These are phyloP conservation scores for Colius striatus DNA, from an alignment of 2,113 vertebrate genomes.

Conservation along the genomic window DNA sequence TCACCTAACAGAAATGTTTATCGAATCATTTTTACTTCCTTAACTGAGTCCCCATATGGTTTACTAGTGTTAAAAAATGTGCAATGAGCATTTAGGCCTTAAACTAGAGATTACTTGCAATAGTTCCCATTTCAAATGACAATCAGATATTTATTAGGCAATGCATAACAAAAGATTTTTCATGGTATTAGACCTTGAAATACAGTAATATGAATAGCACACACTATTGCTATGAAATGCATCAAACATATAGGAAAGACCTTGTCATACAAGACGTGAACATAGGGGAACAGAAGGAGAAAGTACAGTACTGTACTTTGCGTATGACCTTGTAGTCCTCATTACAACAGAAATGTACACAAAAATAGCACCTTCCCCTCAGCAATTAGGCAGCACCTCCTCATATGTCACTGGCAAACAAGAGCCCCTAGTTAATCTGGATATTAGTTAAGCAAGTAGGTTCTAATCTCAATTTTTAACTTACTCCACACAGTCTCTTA, in stretches of 20 bases:
- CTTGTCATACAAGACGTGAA: background rate
- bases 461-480: too few relatives aligned
- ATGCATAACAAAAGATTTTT: background rate
- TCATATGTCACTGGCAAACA: background rate
- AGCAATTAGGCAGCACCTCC: background rate
- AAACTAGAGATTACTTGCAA: background rate
- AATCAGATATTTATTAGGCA: background rate
- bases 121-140: background rate
- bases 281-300: background rate
- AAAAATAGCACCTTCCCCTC: background rate
- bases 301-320: background rate
- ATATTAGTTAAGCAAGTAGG: background rate
- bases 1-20: background rate
- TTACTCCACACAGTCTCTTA: fast-evolving
- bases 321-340: background rate
- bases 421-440: background rate
- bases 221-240: background rate
- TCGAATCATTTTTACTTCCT: background rate
- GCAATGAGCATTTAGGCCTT: background rate
- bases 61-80: background rate
- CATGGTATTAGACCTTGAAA: background rate
- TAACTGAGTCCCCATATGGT: background rate
- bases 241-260: background rate
- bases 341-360: background rate
- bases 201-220: background rate